Evolutionary conservation across 2,113 vertebrate species (phyloP).

Genomic region (Ptychochromis oligacanthus): DNA sequence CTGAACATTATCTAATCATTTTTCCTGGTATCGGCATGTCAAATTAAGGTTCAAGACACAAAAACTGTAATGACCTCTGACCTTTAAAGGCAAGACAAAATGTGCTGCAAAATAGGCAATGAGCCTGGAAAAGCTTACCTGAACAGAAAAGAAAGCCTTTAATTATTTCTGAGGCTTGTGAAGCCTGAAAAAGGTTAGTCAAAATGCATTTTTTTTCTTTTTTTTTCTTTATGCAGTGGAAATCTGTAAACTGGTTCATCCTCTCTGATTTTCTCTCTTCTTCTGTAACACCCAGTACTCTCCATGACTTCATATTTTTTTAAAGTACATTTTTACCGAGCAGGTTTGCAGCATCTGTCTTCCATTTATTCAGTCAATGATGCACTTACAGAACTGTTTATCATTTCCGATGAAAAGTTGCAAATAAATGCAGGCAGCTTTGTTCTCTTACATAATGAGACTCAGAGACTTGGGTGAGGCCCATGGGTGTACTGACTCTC

Average conservation of each 20-base stretch:
- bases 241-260: not conserved
- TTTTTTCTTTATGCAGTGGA: not conserved
- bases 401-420: not conserved
- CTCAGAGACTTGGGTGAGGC: constrained; percentile 3
- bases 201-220: not conserved
- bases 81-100: not conserved
- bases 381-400: not conserved
- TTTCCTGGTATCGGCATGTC: not conserved
- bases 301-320: not conserved
- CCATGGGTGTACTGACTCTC: constrained; percentile 1
- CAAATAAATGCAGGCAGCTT: not conserved
- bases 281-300: accelerated
- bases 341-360: not conserved
- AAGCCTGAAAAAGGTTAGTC: not conserved
- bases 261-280: not conserved
- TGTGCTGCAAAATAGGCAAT: not conserved
- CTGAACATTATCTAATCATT: not conserved
- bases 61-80: not conserved
- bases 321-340: not conserved
- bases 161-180: not conserved
- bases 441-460: constrained; percentile 20
- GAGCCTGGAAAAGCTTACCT: not conserved
- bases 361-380: not conserved
- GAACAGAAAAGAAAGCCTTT: not conserved
- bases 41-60: not conserved